Evolutionary conservation across 30 jellyfish, hydroid and myxozoan genomes (phyloP), one percentile per base, ranked within the genome.

Genomic region (Aurelia aurita complex sp. Pacific): DNA sequence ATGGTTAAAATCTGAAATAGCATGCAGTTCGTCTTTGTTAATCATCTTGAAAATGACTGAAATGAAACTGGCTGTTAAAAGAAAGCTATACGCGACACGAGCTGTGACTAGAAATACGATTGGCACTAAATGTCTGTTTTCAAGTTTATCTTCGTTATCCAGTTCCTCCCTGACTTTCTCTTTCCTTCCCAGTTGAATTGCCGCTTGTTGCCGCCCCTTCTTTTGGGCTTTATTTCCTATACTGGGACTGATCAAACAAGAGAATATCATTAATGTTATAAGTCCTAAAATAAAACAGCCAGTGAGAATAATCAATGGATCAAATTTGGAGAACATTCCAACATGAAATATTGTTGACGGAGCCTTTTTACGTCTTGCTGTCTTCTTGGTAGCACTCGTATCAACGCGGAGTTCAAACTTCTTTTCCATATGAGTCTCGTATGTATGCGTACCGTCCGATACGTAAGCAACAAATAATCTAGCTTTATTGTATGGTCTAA

Each of bases 41-140:
- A 69, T 73, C 12, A 53, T 69, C 36, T 32, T 43, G 69, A 82
- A 82, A 10, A 82, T 34, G 32, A 82, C 52, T 15, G 83, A 29
- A 3, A 82, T 57, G 38, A 69, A 55, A 38, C 91, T 82, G 2
- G 38, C 85, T 7, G 91, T 82, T 5, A 82, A 68, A 66, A 82
- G 18, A 54, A 82, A 82, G 35, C 91, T 82, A 68, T 82, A 82
- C 54, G 91, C 91, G 40, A 82, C 91, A 2, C 91, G 83, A 10
- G 63, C 68, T 5, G 84, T 59, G 23, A 82, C 91, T n/a, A 82
- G 57, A 36, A 82, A 82, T 16, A 82, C 79, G 2, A 82, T 82
- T 0, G 91, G 91, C 10, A 82, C 18, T 40, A 82, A 14, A 51
- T 66, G 81, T 50, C 85, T 82, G 29, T 73, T 19, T 43, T 70